phyloP scores from a whole-genome alignment of 92 coral and sea anemone genomes.

The Phenganax subtilis region DNA sequence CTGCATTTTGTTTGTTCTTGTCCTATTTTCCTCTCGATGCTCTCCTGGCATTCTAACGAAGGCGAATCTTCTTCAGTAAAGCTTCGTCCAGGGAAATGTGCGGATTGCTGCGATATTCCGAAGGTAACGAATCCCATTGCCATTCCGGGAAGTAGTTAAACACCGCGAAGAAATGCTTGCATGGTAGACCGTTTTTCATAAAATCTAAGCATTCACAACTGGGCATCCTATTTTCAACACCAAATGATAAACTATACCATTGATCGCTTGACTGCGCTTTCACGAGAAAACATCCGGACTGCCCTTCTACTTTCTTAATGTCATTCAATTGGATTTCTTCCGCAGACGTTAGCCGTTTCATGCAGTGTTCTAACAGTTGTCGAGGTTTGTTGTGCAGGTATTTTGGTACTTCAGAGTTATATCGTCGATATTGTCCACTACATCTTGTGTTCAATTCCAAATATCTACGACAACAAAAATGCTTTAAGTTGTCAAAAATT shows the following conservation, averaged over 20 bases:
- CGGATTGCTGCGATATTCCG: conserved; percentile 34
- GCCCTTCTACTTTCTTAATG: conserved; percentile 24
- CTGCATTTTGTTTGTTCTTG: conserved; percentile 21
- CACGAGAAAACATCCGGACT: conserved; percentile 18
- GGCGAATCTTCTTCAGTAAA: background rate
- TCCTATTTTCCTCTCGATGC: background rate
- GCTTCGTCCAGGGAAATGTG: conserved; percentile 35
- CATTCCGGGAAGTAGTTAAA: conserved; percentile 35
- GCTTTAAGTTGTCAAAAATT: no score
- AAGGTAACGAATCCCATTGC: conserved; percentile 52
- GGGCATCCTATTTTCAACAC: background rate
- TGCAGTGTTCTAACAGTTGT: conserved; percentile 36
- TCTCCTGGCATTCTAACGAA: background rate
- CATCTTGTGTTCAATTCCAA: conserved; percentile 36
- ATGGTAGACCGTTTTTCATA: conserved; percentile 3
- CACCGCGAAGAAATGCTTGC: conserved; percentile 46
- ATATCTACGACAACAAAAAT: conserved; percentile 2
- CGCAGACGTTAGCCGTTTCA: conserved; percentile 28
- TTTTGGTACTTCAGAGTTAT: conserved; percentile 25
- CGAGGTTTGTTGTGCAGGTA: conserved; percentile 47
- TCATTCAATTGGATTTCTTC: conserved; percentile 19
- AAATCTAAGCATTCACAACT: conserved; percentile 5
- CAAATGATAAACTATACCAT: conserved; percentile 4
- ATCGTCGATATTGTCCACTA: conserved; percentile 20
- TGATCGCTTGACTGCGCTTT: conserved; percentile 29